Percentiles rank a stretch among this genome's conserved stretches.
These are phyloP conservation scores for Cryptocephalus moraei DNA, from an alignment of 2,888 invertebrate species.

Conservation along the genomic window DNA sequence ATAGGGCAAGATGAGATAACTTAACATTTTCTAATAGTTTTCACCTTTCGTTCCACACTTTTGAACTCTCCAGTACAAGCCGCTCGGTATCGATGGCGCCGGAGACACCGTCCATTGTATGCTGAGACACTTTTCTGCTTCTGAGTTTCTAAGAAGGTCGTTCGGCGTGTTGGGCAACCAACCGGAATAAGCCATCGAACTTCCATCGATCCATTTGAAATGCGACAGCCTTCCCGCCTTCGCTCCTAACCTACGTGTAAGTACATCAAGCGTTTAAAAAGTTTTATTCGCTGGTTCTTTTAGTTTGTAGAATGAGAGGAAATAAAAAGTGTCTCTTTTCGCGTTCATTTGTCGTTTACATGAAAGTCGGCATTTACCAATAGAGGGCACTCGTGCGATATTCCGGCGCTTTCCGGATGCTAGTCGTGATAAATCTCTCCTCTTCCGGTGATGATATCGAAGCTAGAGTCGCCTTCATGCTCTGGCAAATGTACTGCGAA, in stretches of 20 bases:
- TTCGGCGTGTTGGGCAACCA: conserved; percentile 46
- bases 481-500: conserved; percentile 58
- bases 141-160: conserved; percentile 16
- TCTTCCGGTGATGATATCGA: conserved; percentile 60
- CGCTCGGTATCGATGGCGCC: conserved; percentile 54
- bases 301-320: no score
- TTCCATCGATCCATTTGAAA: conserved; percentile 58
- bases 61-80: conserved; percentile 60
- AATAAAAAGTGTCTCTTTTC: no score
- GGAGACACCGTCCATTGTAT: conserved; percentile 59
- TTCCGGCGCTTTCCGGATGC: conserved; percentile 57
- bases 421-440: conserved; percentile 57
- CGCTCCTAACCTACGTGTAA: conserved; percentile 44
- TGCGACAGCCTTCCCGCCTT: conserved; percentile 35
- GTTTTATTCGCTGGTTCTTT: background rate
- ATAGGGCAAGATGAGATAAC: no score
- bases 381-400: conserved; percentile 63
- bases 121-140: conserved; percentile 39
- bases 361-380: conserved; percentile 40
- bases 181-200: conserved; percentile 45
- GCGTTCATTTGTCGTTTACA: no score
- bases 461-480: conserved; percentile 60
- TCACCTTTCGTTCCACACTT: conserved; percentile 45
- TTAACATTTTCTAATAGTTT: background rate
- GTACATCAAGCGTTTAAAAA: background rate